Base-by-base conservation (phyloP, 1,140 invertebrate species). In the Polypedilum pembai region DNA sequence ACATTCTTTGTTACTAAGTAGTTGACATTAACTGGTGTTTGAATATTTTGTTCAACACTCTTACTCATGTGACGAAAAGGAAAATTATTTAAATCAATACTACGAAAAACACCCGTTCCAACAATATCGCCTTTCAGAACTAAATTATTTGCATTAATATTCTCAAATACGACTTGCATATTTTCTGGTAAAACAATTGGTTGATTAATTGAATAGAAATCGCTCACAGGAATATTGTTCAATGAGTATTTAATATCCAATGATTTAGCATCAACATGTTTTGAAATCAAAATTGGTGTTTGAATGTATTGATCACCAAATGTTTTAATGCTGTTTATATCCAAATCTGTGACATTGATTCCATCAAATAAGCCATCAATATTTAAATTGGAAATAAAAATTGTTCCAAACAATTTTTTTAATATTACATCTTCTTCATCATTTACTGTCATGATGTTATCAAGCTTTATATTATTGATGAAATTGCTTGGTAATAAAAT, bases 401-500 rank as follows among this genome's bases (percentile, higher is more conserved):
- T 79, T 76, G 82, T 79, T 3, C 83, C 85, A 3, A 76, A 76
- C 1, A 86, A 56, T 8, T 76, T 76, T 5, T 76, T 76, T 0
- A 83, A 41, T 45, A 82, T 74, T 1, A 86, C 75, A 0, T 76
- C 75, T 78, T 86, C 84, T 3, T 79, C 76, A 0, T 80, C 80
- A 73, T 84, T 80, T 76, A 79, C 80, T 7, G 82, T 83, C 3
- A 86, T 76, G 75, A 86, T 82, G 0, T 79, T 77, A 8, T 80
- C 76, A 3, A 85, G 65, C 12, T 77, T 75, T 40, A 84, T 80
- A 10, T 80, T 78, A 75, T 82, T 85, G 0, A 86, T 78, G 7
- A 74, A 76, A 7, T 80, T 78, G 12, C 81, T 80, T 74, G 76
- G 41, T 1, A 83, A 76, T 73, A 79, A 74, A 33, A 83, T 45